A percentile compares a stretch with the other conserved stretches of the same genome.
Evolutionary conservation across 2,888 invertebrate genomes (phyloP).

Genomic region (Drosophila robusta): DNA sequence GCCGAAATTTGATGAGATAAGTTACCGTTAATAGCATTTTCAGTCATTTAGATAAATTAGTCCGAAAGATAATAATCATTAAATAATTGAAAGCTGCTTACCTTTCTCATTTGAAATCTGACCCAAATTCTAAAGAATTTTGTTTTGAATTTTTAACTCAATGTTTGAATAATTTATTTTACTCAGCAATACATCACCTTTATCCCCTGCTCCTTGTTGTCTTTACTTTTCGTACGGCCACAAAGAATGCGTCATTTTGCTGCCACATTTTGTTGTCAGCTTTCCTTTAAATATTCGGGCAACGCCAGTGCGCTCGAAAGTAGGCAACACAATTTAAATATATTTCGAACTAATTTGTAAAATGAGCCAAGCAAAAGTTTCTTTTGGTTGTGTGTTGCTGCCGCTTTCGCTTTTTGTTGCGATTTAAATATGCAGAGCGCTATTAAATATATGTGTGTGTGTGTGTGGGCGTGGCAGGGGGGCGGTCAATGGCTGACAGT

Average conservation of each 20-base stretch:
- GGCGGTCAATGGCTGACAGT: constrained; percentile 50
- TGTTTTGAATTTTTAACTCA: background rate
- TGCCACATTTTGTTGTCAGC: constrained; percentile 48
- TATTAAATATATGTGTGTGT: constrained; percentile 57
- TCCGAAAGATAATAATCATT: background rate
- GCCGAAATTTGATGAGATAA: background rate
- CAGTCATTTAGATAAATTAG: background rate
- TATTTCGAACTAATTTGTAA: constrained; percentile 72
- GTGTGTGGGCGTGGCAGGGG: constrained; percentile 7
- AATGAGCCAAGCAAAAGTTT: constrained; percentile 66
- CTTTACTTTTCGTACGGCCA: constrained; percentile 6
- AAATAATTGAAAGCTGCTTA: background rate
- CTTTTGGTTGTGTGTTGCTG: constrained; percentile 12
- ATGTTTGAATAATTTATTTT: constrained; percentile 20
- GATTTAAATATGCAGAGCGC: constrained; percentile 72
- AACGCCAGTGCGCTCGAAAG: constrained; percentile 21
- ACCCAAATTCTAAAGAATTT: background rate
- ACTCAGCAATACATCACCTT: constrained; percentile 3
- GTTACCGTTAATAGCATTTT: background rate
- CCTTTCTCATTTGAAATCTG: background rate
- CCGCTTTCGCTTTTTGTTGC: constrained; percentile 35
- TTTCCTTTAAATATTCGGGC: constrained; percentile 28
- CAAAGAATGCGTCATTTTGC: constrained; percentile 53
- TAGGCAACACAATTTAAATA: constrained; percentile 75
- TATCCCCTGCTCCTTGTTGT: background rate